Evolutionary conservation across 2,797 vertebrate genomes (phyloP), one percentile per base, ranked within the genome.

Genomic region (Sebastes itinus): DNA sequence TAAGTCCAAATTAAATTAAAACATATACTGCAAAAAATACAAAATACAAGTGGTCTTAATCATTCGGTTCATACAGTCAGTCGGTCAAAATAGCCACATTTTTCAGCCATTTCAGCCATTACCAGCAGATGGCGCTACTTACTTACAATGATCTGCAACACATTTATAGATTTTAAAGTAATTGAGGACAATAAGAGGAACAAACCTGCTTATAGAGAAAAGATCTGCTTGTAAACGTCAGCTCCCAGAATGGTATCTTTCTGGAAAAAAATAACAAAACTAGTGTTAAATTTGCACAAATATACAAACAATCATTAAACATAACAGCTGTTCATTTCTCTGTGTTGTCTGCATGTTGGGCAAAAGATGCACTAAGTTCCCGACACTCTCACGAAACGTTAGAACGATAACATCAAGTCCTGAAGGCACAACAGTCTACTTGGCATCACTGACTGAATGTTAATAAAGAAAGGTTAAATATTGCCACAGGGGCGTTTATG

Each of bases 141-240:
- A 32, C 46, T 60, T 13, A 73, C 32, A 77, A 52, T 22, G 14
- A 60, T 32, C 33, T 67, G 28, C 27, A 79, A 54, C 46, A 77
- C 7, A 11, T 65, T 28, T 16, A 25, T 9, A 55, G 42, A 78
- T 42, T 56, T 68, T 13, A 14, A 65, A 58, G 28, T 55, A 11
- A 63, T 10, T 23, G 8, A 55, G 3, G 42, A 38, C 9, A 72
- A 20, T 12, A 65, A 69, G 49, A 55, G 14, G 14, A 80, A 90
- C 94, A 67, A 89, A 99, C 98, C 97, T 98, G 98, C 71, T 93
- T 96, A 81, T 99, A 99, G 13, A 98, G 95, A 88, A 99, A 99
- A 0, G 98, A 97, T 80, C 66, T 95, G 92, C 96, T 92, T 66
- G 90, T 96, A 85, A 98, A 97, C 12, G 95, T 96, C 85, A 99